Percentiles rank a stretch among this genome's conserved stretches.
Conservation (phyloP, 2,888 invertebrate species). For the Lithodes maja region DNA sequence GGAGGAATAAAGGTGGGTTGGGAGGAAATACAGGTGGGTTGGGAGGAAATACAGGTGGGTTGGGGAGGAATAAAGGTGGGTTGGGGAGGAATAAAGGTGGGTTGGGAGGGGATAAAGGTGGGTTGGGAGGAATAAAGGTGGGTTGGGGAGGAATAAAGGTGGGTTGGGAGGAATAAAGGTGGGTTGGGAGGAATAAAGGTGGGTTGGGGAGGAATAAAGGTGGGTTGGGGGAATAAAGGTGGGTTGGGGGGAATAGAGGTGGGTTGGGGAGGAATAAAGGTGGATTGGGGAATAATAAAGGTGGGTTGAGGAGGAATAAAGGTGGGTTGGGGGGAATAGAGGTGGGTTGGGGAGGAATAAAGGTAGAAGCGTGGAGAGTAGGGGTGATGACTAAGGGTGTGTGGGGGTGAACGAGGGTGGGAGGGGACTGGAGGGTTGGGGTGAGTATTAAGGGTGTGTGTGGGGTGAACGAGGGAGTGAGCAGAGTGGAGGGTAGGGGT, state of each 20-base stretch:
- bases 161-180: not conserved
- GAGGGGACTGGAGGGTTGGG: not conserved
- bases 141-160: not conserved
- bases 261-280: not conserved
- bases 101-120: not conserved
- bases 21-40: not conserved
- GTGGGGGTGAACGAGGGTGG: not conserved
- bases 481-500: not conserved
- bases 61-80: not conserved
- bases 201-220: not conserved
- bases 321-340: not conserved
- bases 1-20: not conserved
- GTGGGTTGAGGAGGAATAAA: not conserved
- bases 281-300: not conserved
- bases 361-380: not conserved
- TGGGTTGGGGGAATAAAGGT: not conserved
- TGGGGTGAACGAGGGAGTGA: not conserved
- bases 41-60: too few relatives aligned
- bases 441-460: not conserved
- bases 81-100: conserved; percentile 2
- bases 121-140: not conserved
- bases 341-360: not conserved
- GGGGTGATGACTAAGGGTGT: not conserved
- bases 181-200: not conserved
- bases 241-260: not conserved